Evolutionary conservation across 1,140 invertebrate genomes (phyloP), one percentile per base, ranked within the genome.

Genomic region (Sycophila sp.): DNA sequence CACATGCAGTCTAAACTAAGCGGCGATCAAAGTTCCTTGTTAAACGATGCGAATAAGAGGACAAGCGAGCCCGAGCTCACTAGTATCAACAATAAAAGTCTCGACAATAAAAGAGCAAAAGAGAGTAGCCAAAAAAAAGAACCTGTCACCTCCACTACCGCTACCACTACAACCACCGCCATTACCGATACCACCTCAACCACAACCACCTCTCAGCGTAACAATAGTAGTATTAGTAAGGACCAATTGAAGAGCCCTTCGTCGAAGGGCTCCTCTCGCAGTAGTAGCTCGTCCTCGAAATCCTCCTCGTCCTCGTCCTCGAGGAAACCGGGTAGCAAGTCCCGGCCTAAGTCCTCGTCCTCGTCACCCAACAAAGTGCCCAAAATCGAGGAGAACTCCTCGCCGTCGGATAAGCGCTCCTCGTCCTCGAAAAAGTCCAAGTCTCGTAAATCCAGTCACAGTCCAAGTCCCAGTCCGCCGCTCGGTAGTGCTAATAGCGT

Each of bases 381-480:
- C 19, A 83, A 83, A 71, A 26, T 82, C 45, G 82, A 83, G 19
- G 77, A 78, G 40, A 78, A 77, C 5, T 56, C 49, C 15, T 40
- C 68, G 0, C 49, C 30, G 7, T 4, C 36, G 13, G 68, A 70
- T 24, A 70, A 70, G 17, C 68, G 49, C 6, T 67, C 19, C 2
- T 67, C 28, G 0, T 73, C 69, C n/a, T 80, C 80, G 42, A 85
- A 85, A 73, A 80, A 63, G 55, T 81, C 81, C 63, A 83, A 82
- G 69, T 81, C 69, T 17, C 69, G 75, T 2, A 84, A 83, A 76
- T n/a, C n/a, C n/a, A 76, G 79, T 47, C 80, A 79, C 71, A 86
- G 84, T 66, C 81, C 84, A 71, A 85, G 77, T 72, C 80, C 78
- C 59, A 82, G 81, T 51, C 77, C 80, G 66, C 79, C 83, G 10